Evolutionary conservation across 2,888 invertebrate genomes (phyloP).

Genomic region (Melieria crassipennis): DNA sequence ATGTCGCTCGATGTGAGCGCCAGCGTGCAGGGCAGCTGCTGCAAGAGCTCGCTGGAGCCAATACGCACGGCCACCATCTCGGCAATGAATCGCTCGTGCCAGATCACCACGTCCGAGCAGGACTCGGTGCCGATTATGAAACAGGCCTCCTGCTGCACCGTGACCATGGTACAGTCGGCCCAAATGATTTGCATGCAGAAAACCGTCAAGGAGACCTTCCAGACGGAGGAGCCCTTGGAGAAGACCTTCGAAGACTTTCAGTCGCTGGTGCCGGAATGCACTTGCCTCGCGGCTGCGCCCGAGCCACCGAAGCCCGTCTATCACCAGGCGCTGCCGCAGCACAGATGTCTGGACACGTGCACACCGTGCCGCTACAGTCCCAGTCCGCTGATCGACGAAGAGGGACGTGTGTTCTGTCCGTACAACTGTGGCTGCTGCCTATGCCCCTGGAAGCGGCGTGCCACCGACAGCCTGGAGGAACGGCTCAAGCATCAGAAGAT

Average conservation of each 20-base stretch:
- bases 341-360: constrained; percentile 52
- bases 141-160: too few species aligned
- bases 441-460: constrained; percentile 55
- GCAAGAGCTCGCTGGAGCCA: constrained; percentile 33
- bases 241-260: too few species aligned
- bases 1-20: too few species aligned
- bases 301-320: constrained; percentile 23
- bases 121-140: too few species aligned
- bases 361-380: constrained; percentile 52
- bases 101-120: too few species aligned
- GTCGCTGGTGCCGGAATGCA: not conserved
- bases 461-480: constrained; percentile 40
- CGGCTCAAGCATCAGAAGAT: constrained; percentile 49
- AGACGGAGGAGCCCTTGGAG: too few species aligned
- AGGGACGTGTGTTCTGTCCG: constrained; percentile 55
- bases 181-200: constrained; percentile 3
- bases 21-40: too few species aligned
- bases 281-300: not conserved
- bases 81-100: not conserved
- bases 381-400: constrained; percentile 55
- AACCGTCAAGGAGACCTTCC: not conserved
- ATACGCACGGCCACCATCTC: constrained; percentile 38
- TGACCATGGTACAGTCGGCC: not conserved
- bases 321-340: constrained; percentile 55
- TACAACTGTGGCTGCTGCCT: constrained; percentile 58